Conservation (phyloP, 2,113 vertebrate genomes). For the Euleptes europaea region DNA sequence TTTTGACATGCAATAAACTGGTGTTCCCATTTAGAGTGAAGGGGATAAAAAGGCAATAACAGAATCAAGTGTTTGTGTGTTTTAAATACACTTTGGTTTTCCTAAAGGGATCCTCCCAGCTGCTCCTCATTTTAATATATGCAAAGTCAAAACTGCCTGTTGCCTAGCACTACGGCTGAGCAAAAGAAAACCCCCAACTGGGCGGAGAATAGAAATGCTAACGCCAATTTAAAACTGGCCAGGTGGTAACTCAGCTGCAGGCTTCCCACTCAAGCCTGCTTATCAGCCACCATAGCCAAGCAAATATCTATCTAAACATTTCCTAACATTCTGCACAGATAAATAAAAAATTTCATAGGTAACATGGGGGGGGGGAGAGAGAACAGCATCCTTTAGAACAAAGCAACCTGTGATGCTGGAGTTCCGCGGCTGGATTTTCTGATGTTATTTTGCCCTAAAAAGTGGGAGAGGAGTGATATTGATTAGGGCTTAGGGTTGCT, state of each 20-base stretch:
- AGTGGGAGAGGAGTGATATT: no score
- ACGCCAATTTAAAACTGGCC: neutral
- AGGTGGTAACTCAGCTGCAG: neutral
- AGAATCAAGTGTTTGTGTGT: neutral
- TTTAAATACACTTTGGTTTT: neutral
- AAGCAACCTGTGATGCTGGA: no score
- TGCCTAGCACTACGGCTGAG: neutral
- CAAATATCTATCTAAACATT: conserved; percentile 38
- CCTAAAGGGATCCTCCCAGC: neutral
- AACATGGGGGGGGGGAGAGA: neutral
- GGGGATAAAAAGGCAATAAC: neutral
- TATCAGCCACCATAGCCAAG: conserved; percentile 42
- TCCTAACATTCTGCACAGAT: conserved; percentile 40
- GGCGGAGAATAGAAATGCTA: neutral
- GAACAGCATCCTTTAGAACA: no score
- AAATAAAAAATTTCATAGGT: conserved; percentile 43
- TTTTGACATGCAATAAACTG: neutral
- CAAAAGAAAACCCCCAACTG: neutral
- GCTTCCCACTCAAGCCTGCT: neutral
- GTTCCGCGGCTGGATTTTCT: conserved; percentile 13
- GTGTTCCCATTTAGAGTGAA: neutral
- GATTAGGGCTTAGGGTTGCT: no score
- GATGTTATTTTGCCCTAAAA: neutral
- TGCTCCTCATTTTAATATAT: conserved; percentile 6
- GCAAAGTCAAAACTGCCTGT: neutral